Evolutionary conservation across 2,888 invertebrate species (phyloP).

Genomic region (Scelioninae gen. 1): DNA sequence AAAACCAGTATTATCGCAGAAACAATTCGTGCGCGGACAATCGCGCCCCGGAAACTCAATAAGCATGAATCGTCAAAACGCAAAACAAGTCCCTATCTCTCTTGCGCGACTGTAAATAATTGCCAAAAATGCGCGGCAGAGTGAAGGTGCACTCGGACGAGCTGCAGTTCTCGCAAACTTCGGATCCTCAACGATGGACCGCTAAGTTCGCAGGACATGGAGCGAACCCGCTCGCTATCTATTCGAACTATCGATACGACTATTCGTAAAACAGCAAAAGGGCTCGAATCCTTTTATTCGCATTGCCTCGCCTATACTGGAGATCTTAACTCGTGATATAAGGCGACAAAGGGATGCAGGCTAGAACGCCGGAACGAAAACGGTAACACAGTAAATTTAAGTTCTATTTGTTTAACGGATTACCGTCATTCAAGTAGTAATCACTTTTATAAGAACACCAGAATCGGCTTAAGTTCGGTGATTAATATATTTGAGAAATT

Average conservation of each 20-base stretch:
- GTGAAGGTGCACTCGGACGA: neutral
- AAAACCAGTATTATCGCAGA: constrained; percentile 20
- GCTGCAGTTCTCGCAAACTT: neutral
- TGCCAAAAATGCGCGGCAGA: constrained; percentile 17
- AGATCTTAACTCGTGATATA: constrained; percentile 68
- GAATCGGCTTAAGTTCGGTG: too few species aligned
- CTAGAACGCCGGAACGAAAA: constrained; percentile 13
- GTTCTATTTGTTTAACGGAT: too few species aligned
- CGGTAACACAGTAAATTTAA: neutral
- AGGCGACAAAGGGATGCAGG: constrained; percentile 16
- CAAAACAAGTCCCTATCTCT: constrained; percentile 7
- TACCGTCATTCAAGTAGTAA: too few species aligned
- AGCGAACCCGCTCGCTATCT: neutral
- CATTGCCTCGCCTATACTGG: constrained; percentile 59
- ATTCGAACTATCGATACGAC: constrained; percentile 35
- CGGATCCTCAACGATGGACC: neutral
- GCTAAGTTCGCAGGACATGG: constrained; percentile 8
- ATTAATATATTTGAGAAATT: too few species aligned
- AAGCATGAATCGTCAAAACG: constrained; percentile 16
- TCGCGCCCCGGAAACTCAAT: constrained; percentile 27
- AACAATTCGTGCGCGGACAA: constrained; percentile 35
- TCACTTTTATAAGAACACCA: too few species aligned
- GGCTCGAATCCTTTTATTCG: constrained; percentile 45
- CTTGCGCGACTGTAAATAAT: constrained; percentile 40
- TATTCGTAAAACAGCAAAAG: constrained; percentile 37